Evolutionary conservation across 2,113 vertebrate genomes (phyloP).

Genomic region (Cyprinus carpio): DNA sequence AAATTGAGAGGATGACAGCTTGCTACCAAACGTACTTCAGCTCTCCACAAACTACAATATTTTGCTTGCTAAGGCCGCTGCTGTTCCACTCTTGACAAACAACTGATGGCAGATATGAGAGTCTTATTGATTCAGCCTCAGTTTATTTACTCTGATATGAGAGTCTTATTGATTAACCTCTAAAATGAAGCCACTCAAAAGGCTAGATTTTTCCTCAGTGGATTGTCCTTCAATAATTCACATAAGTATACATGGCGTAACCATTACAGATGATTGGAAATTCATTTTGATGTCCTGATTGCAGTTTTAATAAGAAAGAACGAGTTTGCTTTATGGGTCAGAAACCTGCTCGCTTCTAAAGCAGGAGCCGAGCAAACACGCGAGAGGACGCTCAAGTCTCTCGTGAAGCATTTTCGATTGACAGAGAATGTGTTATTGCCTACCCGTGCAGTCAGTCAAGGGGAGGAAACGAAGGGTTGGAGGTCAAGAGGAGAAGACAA

Average conservation of each 20-base stretch:
- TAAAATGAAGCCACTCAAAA: slow-evolving; percentile 33
- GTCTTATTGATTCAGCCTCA: slow-evolving; percentile 36
- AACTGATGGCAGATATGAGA: slow-evolving; percentile 41
- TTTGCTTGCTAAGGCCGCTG: slow-evolving; percentile 22
- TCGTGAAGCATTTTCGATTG: slow-evolving; percentile 8
- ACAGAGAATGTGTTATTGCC: slow-evolving; percentile 31
- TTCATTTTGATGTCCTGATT: slow-evolving; percentile 34
- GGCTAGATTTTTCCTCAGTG: slow-evolving; percentile 25
- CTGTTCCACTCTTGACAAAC: slow-evolving; percentile 30
- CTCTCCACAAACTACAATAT: slow-evolving; percentile 34
- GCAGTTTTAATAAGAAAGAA: slow-evolving; percentile 17
- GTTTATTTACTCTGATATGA: slow-evolving; percentile 38
- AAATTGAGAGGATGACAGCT: not conserved
- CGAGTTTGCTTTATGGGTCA: slow-evolving; percentile 24
- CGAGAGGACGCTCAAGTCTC: not conserved
- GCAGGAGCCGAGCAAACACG: slow-evolving; percentile 15
- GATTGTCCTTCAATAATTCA: slow-evolving; percentile 30
- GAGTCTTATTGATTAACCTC: slow-evolving; percentile 38
- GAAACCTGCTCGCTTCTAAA: not conserved
- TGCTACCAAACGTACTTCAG: slow-evolving; percentile 6
- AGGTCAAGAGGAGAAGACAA: slow-evolving; percentile 31
- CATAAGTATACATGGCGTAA: not conserved
- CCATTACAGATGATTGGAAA: slow-evolving; percentile 33
- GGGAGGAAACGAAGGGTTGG: slow-evolving; percentile 7
- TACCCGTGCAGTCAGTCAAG: slow-evolving; percentile 5